A percentile compares a stretch with the other conserved stretches of the same genome.
These are phyloP conservation scores for Oscheius sp. DNA, from an alignment of 1,140 invertebrate genomes.

Conservation along the genomic window DNA sequence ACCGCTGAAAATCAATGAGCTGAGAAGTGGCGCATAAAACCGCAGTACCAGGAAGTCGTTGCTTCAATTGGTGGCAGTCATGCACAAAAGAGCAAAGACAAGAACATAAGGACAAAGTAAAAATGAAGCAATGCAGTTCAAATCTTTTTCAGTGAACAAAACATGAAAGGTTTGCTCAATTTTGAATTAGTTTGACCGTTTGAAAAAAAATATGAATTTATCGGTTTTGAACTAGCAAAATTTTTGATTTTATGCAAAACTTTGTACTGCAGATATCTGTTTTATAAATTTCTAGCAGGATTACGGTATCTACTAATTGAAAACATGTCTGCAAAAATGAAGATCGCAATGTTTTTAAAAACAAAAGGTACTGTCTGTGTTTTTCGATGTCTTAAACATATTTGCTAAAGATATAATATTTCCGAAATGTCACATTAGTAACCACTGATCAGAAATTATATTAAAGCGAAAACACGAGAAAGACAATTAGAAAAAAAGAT, in stretches of 20 bases:
- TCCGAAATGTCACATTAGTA: not conserved
- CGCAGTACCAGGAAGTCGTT: too few species aligned
- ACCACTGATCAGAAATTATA: not conserved
- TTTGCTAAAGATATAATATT: not conserved
- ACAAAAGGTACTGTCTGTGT: not conserved
- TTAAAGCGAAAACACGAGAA: not conserved
- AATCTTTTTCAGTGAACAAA: too few species aligned
- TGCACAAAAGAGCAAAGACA: not conserved
- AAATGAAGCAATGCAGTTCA: not conserved
- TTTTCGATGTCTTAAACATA: not conserved
- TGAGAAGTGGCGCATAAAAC: too few species aligned
- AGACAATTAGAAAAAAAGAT: not conserved
- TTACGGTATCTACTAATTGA: not conserved
- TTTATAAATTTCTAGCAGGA: not conserved
- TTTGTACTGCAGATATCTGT: not conserved
- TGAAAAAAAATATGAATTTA: not conserved
- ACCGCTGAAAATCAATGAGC: too few species aligned
- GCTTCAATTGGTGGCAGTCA: too few species aligned
- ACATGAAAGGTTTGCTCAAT: not conserved
- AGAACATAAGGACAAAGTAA: not conserved
- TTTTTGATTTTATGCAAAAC: not conserved
- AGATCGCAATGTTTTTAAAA: not conserved
- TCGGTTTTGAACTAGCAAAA: not conserved
- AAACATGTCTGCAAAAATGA: not conserved
- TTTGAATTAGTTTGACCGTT: not conserved